phyloP scores from a whole-genome alignment of 2,113 vertebrate species.

The Pachyramphus minor region DNA sequence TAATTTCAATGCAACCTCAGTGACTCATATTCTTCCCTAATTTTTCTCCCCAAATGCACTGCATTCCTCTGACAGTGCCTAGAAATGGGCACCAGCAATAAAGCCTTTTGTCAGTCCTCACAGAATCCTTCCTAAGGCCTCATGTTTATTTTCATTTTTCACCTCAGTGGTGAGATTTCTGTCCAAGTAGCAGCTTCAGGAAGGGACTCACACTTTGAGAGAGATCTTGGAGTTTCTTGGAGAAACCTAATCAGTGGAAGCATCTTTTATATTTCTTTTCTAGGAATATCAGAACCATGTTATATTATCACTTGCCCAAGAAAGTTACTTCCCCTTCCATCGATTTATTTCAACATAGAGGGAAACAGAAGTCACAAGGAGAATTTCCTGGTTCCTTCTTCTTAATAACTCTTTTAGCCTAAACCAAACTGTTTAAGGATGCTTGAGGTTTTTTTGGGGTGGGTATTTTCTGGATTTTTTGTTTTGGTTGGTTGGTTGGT shows the following conservation, averaged over 20 bases:
- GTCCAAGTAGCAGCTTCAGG: not conserved
- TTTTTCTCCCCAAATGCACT: not conserved
- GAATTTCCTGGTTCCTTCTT: not conserved
- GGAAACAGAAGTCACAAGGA: not conserved
- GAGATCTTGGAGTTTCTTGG: not conserved
- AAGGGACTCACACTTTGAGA: not conserved
- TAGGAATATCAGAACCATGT: not conserved
- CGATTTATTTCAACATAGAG: not conserved
- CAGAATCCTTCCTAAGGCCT: not conserved
- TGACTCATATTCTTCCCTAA: not conserved
- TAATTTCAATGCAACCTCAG: not conserved
- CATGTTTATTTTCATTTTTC: not conserved
- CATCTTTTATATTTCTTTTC: not conserved
- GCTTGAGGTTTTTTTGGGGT: not conserved
- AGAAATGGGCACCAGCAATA: not conserved
- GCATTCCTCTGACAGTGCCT: not conserved
- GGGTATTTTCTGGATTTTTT: not conserved
- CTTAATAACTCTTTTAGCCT: not conserved
- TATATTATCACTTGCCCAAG: not conserved
- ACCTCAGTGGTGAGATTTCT: not conserved
- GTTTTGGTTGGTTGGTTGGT: not conserved
- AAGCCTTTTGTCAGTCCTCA: not conserved
- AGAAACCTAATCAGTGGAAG: not conserved
- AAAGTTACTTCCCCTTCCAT: not conserved
- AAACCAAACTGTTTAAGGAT: not conserved